Evolutionary conservation across 2,797 vertebrate genomes (phyloP).

Genomic region (Zonotrichia albicollis): DNA sequence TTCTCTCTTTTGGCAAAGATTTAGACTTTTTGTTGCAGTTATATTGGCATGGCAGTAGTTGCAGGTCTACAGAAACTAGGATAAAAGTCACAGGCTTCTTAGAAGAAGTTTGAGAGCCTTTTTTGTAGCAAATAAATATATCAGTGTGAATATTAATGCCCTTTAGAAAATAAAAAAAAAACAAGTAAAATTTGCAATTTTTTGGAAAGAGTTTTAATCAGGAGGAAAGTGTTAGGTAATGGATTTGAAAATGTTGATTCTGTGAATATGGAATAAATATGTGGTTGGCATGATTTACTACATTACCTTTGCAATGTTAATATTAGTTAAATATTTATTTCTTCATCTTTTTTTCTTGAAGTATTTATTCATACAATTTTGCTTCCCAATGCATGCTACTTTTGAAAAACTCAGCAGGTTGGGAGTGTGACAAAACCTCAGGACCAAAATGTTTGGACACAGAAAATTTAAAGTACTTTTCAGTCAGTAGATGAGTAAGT

Average conservation of each 20-base stretch:
- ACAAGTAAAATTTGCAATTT: neutral
- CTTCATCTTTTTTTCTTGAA: neutral
- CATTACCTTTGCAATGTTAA: neutral
- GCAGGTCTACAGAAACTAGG: neutral
- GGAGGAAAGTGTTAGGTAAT: neutral
- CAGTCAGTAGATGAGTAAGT: neutral
- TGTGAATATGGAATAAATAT: neutral
- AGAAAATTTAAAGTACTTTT: neutral
- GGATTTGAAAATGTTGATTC: neutral
- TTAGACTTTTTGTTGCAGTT: neutral
- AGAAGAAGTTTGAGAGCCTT: neutral
- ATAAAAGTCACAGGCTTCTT: neutral
- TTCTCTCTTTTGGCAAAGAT: neutral
- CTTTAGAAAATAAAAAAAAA: neutral
- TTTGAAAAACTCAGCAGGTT: neutral
- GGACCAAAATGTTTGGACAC: neutral
- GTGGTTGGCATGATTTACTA: neutral
- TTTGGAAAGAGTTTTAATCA: neutral
- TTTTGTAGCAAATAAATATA: neutral
- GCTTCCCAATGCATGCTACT: neutral
- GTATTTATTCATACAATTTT: neutral
- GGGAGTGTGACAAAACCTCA: neutral
- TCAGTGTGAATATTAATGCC: neutral
- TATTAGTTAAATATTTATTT: neutral
- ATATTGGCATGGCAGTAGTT: neutral